A percentile compares a stretch with the other conserved stretches of the same genome.
phyloP scores from a whole-genome alignment of 2,888 invertebrate species.

The Drosophila dives region DNA sequence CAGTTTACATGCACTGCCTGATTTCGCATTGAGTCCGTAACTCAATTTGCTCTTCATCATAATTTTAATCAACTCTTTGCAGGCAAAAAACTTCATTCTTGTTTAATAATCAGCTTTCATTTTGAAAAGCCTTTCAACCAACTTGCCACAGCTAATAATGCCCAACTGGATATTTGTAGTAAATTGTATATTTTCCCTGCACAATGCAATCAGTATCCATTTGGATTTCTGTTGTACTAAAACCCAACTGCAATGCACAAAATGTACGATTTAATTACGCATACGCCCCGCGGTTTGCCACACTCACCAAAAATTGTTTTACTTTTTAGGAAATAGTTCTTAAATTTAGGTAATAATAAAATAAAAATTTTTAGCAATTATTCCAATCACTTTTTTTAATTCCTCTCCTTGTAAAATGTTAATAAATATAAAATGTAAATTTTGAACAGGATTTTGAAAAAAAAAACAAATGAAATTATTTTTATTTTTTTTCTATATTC shows the following conservation, averaged over 20 bases:
- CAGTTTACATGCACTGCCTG: slow-evolving; percentile 42
- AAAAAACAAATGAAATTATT: neutral
- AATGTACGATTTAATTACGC: slow-evolving; percentile 42
- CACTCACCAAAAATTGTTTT: neutral
- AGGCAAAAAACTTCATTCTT: neutral
- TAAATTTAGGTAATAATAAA: neutral
- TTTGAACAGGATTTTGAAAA: neutral
- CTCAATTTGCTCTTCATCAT: neutral
- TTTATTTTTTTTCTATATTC: neutral
- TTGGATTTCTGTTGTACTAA: neutral
- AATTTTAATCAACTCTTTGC: neutral
- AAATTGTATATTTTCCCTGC: slow-evolving; percentile 9
- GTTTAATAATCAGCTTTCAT: neutral
- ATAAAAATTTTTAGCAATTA: too few relatives aligned
- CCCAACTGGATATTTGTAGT: slow-evolving; percentile 6
- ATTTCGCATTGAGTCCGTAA: slow-evolving; percentile 14
- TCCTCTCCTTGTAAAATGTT: neutral
- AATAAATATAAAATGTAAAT: neutral
- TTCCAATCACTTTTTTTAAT: neutral
- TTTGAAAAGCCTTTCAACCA: neutral
- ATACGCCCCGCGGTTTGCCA: slow-evolving; percentile 3
- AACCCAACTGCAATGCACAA: neutral
- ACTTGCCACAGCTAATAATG: neutral
- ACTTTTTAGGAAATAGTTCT: neutral
- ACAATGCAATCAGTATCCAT: neutral